phyloP scores from a whole-genome alignment of 2,888 invertebrate genomes.

The Mongoloraphidia duomilia region DNA sequence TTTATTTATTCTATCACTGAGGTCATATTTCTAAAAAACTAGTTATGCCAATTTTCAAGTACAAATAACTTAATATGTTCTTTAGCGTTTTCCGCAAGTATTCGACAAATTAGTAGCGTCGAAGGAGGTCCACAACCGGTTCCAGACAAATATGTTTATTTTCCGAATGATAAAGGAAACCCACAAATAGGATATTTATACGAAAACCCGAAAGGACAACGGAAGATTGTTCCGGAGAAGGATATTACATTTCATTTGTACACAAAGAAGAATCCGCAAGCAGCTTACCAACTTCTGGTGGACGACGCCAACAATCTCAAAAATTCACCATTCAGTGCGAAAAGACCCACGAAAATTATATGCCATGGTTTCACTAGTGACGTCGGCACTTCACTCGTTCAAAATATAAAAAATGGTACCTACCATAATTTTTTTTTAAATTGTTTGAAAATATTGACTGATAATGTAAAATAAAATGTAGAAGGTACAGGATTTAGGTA shows the following conservation, averaged over 20 bases:
- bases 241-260: slow-evolving; percentile 20
- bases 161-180: neutral
- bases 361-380: slow-evolving; percentile 25
- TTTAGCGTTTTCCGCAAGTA: too few species aligned
- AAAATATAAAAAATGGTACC: slow-evolving; percentile 2
- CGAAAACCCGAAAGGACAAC: neutral
- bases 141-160: neutral
- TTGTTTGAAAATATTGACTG: too few species aligned
- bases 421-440: neutral
- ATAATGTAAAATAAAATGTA: too few species aligned
- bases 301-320: slow-evolving; percentile 14
- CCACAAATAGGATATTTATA: neutral
- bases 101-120: neutral
- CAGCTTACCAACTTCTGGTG: slow-evolving; percentile 13
- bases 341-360: slow-evolving; percentile 19
- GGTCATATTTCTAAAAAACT: too few species aligned
- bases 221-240: slow-evolving; percentile 11
- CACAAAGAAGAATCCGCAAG: slow-evolving; percentile 17
- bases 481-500: too few species aligned
- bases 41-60: too few species aligned
- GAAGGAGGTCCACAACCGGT: neutral
- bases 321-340: slow-evolving; percentile 15
- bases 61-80: too few species aligned
- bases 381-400: slow-evolving; percentile 7
- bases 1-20: too few species aligned